Conservation (phyloP, 2,797 vertebrate species). For the Sarcophilus harrisii region DNA sequence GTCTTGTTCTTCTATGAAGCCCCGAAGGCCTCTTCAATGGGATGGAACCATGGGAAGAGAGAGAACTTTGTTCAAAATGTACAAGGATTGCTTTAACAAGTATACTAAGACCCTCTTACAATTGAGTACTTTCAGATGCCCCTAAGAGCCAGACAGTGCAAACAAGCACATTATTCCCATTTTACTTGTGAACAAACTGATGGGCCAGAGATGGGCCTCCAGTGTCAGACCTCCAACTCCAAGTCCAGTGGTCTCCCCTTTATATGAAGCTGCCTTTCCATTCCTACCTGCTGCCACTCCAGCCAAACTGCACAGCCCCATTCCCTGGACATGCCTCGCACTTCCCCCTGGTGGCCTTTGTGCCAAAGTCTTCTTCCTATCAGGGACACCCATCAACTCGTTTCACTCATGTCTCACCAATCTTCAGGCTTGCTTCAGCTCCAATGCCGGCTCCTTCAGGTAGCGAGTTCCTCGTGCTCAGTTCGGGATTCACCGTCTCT, state of each 20-base stretch:
- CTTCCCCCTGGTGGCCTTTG: not conserved
- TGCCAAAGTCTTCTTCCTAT: not conserved
- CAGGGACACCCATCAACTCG: not conserved
- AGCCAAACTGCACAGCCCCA: not conserved
- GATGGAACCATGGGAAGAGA: not conserved
- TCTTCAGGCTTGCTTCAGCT: not conserved
- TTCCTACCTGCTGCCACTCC: not conserved
- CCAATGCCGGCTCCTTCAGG: not conserved
- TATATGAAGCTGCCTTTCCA: not conserved
- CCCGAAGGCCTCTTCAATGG: not conserved
- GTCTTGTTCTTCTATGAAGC: not conserved
- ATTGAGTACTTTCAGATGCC: not conserved
- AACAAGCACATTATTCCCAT: not conserved
- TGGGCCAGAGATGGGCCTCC: not conserved
- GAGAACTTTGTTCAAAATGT: not conserved
- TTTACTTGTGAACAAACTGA: not conserved
- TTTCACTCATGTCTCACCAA: not conserved
- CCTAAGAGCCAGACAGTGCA: not conserved
- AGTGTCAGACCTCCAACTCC: not conserved
- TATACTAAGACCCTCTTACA: not conserved
- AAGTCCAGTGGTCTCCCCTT: not conserved
- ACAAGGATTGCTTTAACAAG: not conserved
- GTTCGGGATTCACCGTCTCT: not conserved
- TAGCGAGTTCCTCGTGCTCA: not conserved
- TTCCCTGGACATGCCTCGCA: not conserved